Conservation (phyloP, 2,113 vertebrate genomes). For the Daboia siamensis region DNA sequence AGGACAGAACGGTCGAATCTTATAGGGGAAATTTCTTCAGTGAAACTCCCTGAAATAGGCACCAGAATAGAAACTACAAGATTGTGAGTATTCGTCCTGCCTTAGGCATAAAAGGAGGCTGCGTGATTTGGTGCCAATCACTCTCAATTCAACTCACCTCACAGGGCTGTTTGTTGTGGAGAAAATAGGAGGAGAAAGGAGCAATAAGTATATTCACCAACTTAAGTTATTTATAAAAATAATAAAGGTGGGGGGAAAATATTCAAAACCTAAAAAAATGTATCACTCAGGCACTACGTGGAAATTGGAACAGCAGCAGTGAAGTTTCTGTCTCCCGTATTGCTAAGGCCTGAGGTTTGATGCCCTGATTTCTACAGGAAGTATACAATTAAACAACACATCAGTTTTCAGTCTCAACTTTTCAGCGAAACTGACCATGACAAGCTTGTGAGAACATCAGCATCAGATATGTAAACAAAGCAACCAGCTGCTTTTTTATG, state of each 20-base stretch:
- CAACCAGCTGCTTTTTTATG: slow-evolving; percentile 51
- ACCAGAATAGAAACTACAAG: too few relatives aligned
- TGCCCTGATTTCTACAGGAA: slow-evolving; percentile 3
- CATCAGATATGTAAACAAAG: slow-evolving; percentile 12
- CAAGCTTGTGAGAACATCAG: slow-evolving; percentile 35
- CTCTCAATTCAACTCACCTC: too few relatives aligned
- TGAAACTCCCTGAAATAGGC: neutral
- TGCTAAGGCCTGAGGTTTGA: neutral
- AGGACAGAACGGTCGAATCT: neutral
- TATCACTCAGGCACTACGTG: neutral
- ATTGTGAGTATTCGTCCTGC: too few relatives aligned
- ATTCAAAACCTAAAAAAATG: neutral
- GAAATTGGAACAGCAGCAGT: neutral
- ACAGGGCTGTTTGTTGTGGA: too few relatives aligned
- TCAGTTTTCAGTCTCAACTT: neutral
- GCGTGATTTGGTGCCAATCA: too few relatives aligned
- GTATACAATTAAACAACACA: neutral
- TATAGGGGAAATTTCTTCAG: neutral
- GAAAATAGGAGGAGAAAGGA: too few relatives aligned
- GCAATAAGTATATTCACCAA: too few relatives aligned
- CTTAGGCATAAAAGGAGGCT: too few relatives aligned
- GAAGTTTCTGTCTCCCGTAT: neutral
- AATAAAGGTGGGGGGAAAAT: too few relatives aligned
- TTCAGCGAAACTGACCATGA: slow-evolving; percentile 3
- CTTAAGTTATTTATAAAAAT: too few relatives aligned